These are phyloP conservation scores for Penaeus monodon DNA, from an alignment of 2,888 invertebrate genomes.

Conservation along the genomic window DNA sequence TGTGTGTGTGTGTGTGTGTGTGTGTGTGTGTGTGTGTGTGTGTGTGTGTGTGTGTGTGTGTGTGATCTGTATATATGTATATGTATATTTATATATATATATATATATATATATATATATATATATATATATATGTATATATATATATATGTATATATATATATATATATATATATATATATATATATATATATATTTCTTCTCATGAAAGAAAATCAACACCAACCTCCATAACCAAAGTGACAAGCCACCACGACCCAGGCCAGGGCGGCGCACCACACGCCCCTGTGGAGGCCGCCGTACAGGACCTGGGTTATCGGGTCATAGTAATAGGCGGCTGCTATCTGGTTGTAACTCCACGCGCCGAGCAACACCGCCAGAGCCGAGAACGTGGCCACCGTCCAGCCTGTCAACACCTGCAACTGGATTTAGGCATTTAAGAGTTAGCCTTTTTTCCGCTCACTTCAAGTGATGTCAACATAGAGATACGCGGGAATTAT, in stretches of 20 bases:
- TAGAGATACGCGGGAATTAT: too few species aligned
- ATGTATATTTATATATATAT: too few species aligned
- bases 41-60: too few species aligned
- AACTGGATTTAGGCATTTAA: neutral
- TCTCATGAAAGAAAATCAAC: neutral
- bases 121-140: too few species aligned
- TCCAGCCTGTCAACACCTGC: slow-evolving; percentile 27
- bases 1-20: too few species aligned
- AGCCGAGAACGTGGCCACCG: neutral
- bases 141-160: too few species aligned
- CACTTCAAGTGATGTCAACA: too few species aligned
- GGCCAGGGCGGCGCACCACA: slow-evolving; percentile 29
- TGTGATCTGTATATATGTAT: too few species aligned
- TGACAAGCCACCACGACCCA: slow-evolving; percentile 50
- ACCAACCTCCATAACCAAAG: slow-evolving; percentile 28
- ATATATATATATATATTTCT: too few species aligned
- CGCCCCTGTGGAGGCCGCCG: slow-evolving; percentile 41
- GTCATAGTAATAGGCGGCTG: neutral
- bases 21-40: too few species aligned
- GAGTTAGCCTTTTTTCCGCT: neutral
- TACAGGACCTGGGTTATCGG: slow-evolving; percentile 25
- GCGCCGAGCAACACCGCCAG: slow-evolving; percentile 30
- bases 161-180: too few species aligned
- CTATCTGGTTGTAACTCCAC: slow-evolving; percentile 17
- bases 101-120: too few species aligned